Evolutionary conservation across 2,888 invertebrate genomes (phyloP).

Genomic region (Camponotus fellah): DNA sequence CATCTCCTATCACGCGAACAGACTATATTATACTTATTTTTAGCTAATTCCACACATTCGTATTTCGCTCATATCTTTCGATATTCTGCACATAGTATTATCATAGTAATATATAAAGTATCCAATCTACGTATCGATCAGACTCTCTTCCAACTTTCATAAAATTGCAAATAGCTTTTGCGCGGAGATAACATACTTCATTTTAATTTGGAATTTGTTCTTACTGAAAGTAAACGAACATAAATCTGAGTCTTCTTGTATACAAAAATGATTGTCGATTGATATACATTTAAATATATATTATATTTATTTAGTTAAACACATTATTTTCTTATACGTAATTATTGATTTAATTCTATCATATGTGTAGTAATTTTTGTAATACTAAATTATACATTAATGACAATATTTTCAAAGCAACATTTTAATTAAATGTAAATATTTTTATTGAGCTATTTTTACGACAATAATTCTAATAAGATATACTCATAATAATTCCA

Average conservation of each 20-base stretch:
- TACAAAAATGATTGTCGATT: conserved; percentile 31
- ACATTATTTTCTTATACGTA: background rate
- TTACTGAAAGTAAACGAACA: conserved; percentile 1
- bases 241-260: background rate
- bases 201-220: conserved; percentile 5
- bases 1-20: conserved; percentile 6
- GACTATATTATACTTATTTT: conserved; percentile 44
- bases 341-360: conserved; percentile 10
- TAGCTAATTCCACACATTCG: conserved; percentile 46
- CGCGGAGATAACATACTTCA: conserved; percentile 23
- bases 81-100: background rate
- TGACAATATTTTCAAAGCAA: background rate
- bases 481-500: background rate
- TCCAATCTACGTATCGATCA: conserved; percentile 18
- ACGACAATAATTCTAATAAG: background rate
- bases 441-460: background rate
- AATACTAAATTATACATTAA: background rate
- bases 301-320: background rate
- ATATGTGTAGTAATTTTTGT: background rate
- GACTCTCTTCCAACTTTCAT: conserved; percentile 47
- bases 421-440: background rate
- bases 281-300: background rate
- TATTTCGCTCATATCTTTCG: conserved; percentile 19
- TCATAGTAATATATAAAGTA: no score
- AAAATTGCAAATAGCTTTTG: background rate